Conservation (phyloP, 2,113 vertebrate genomes). For the Phrynocephalus versicolor region DNA sequence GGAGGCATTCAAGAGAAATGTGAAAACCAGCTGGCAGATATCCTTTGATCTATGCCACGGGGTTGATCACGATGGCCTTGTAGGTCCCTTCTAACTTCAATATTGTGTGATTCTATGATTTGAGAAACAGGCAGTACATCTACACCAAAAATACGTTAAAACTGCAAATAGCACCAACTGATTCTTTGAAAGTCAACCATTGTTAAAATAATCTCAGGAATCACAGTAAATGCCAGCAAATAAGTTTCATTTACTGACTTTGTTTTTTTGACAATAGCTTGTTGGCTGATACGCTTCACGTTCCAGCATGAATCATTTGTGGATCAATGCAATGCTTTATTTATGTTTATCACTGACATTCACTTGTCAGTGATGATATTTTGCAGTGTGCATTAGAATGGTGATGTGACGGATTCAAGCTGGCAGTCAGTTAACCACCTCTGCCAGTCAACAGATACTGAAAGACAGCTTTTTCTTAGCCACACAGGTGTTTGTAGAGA, state of each 20-base stretch:
- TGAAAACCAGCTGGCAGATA: too few species aligned
- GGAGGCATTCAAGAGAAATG: too few species aligned
- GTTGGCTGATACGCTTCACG: conserved; percentile 24
- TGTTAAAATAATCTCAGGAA: conserved; percentile 48
- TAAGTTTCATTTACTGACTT: conserved; percentile 25
- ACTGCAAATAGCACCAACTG: neutral
- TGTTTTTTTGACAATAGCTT: conserved; percentile 40
- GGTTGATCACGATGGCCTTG: too few species aligned
- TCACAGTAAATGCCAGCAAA: conserved; percentile 32
- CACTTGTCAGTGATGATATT: conserved; percentile 48
- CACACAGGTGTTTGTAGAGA: neutral
- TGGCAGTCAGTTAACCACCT: conserved; percentile 64
- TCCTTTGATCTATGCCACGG: too few species aligned
- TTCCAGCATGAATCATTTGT: conserved; percentile 8
- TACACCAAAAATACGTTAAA: neutral
- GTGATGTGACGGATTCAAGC: conserved; percentile 50
- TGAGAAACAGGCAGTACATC: neutral
- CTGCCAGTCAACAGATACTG: conserved; percentile 53
- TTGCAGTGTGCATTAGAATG: conserved; percentile 49
- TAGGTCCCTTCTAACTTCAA: too few species aligned
- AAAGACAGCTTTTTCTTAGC: conserved; percentile 46
- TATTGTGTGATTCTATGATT: too few species aligned
- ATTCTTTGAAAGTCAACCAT: conserved; percentile 25
- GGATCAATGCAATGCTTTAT: conserved; percentile 61
- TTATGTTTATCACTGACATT: conserved; percentile 52